phyloP scores from a whole-genome alignment of 2,113 vertebrate genomes.

The Odontophorus gujanensis region DNA sequence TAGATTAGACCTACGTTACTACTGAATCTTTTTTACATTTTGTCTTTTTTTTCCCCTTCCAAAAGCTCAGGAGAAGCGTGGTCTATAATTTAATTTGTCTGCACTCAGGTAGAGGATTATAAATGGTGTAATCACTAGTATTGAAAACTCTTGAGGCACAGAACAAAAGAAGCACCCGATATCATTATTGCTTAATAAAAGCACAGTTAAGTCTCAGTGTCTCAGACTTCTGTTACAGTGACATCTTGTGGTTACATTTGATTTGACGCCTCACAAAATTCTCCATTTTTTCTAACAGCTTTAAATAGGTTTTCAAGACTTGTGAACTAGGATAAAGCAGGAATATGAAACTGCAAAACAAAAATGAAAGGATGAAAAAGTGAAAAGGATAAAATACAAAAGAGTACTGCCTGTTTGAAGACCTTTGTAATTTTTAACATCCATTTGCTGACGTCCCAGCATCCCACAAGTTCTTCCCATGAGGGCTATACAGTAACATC shows the following conservation, averaged over 20 bases:
- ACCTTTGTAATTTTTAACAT: neutral
- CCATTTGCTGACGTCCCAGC: neutral
- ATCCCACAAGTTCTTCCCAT: neutral
- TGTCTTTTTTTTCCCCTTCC: neutral
- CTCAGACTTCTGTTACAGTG: conserved; percentile 65
- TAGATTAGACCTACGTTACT: neutral
- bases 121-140: neutral
- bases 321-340: neutral
- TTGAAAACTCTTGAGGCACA: neutral
- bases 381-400: neutral
- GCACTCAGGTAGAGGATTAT: neutral
- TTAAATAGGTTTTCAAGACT: neutral
- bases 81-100: neutral
- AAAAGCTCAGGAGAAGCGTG: neutral
- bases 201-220: neutral
- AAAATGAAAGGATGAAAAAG: neutral
- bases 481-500: neutral
- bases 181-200: neutral
- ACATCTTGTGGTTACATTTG: conserved; percentile 77
- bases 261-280: neutral
- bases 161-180: neutral
- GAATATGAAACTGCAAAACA: neutral
- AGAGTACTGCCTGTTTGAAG: neutral
- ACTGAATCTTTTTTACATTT: neutral
- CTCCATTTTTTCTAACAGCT: neutral